A percentile compares a stretch with the other conserved stretches of the same genome.
Conservation (phyloP, 2,113 vertebrate genomes). For the Rhabdomys dilectus region DNA sequence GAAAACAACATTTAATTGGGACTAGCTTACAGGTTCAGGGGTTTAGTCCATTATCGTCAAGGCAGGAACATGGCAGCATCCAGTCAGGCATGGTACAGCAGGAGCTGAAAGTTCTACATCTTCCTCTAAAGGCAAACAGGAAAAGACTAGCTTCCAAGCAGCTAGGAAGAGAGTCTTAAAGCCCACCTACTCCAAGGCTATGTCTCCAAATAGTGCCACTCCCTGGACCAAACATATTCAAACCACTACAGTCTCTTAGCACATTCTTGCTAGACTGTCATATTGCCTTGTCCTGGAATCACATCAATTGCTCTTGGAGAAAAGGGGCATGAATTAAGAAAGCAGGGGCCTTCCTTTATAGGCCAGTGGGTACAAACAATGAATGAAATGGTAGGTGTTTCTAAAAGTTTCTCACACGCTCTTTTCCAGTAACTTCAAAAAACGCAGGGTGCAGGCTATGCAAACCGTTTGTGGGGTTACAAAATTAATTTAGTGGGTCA, state of each 20-base stretch:
- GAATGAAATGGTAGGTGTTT: slow-evolving; percentile 51
- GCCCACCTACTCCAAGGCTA: too few relatives aligned
- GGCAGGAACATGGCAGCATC: too few relatives aligned
- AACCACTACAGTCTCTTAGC: not conserved
- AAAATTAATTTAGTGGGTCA: slow-evolving; percentile 59
- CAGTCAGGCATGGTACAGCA: too few relatives aligned
- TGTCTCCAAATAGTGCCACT: too few relatives aligned
- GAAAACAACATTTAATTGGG: too few relatives aligned
- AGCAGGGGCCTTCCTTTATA: not conserved
- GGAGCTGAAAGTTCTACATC: too few relatives aligned
- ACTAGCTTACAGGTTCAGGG: too few relatives aligned
- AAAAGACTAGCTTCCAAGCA: too few relatives aligned
- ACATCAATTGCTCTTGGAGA: not conserved
- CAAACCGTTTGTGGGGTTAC: slow-evolving; percentile 5
- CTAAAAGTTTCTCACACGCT: not conserved
- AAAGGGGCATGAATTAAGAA: not conserved
- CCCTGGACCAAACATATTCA: too few relatives aligned
- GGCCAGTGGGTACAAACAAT: not conserved
- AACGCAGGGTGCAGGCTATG: not conserved
- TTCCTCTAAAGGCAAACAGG: too few relatives aligned
- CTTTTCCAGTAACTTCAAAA: slow-evolving; percentile 37
- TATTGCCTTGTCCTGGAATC: not conserved
- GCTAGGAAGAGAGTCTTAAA: too few relatives aligned
- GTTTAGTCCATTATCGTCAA: too few relatives aligned
- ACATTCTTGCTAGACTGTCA: not conserved